Evolutionary conservation across 2,797 vertebrate genomes (phyloP), one percentile per base, ranked within the genome.

Genomic region (Mormyrops attenuatus): DNA sequence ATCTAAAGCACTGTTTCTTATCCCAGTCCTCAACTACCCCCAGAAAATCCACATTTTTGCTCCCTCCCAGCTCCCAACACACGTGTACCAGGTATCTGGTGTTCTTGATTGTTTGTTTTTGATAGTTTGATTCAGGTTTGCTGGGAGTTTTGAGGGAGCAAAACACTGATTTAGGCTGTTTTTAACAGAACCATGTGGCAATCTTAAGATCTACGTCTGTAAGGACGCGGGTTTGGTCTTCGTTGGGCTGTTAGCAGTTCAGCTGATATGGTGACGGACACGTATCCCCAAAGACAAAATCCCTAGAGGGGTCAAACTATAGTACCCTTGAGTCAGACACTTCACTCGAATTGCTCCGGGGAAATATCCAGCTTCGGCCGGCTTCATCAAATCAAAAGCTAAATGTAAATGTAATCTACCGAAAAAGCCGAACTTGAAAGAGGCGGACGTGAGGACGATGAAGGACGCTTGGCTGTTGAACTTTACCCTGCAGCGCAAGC

Each of bases 381-480:
- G 82, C 82, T 85, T 85, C 82, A 85, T 85, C 82, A 85, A 50
- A 49, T 30, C 20, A 85, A 26, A 47, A 85, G 22, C 47, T 13
- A 30, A 49, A 85, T 85, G 82, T 49, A 85, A 85, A 85, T 85
- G 82, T 84, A 84, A 85, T 52, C 82, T 50, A 85, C 41, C 82
- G 8, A 30, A 44, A 22, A 49, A 50, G 82, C 47, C 0, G 7
- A 22, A 85, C 38, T 44, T 85, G 73, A 52, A 85, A 85, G 44
- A 50, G n/a, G 44, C 1, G 0, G 82, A 22, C 8, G 47, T 49
- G 44, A 85, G 82, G 82, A 85, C 82, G 20, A 85, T 26, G 44
- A 52, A 85, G 82, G 82, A 85, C 82, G 20, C 47, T 80, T n/a
- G 11, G 47, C 66, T 34, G 47, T 52, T 87, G 52, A 87, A 87